These are phyloP conservation scores for Elgaria multicarinata DNA, from an alignment of 2,113 vertebrate species.

Conservation along the genomic window DNA sequence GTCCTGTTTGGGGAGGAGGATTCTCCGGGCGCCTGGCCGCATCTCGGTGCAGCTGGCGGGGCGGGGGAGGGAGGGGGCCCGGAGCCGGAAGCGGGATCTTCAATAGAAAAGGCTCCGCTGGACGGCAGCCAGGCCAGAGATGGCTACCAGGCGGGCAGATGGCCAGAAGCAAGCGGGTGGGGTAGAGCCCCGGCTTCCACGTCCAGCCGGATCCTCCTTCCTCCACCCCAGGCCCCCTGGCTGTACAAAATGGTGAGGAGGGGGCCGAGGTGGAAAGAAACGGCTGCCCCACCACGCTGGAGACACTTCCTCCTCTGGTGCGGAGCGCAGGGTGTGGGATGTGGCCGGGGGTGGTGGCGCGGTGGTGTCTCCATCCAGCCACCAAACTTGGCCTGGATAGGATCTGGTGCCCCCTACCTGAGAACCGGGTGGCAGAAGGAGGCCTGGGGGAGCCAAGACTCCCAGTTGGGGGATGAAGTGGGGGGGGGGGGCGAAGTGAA, in stretches of 20 bases:
- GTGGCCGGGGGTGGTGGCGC: too few species aligned
- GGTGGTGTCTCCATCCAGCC: background rate
- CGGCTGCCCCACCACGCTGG: background rate
- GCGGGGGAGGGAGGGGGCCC: background rate
- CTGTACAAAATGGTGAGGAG: background rate
- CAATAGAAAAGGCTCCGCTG: conserved; percentile 18
- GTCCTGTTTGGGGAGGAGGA: background rate
- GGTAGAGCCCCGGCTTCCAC: background rate
- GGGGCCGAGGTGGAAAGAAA: background rate
- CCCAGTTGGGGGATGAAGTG: background rate
- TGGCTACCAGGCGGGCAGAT: background rate
- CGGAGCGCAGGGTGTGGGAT: background rate
- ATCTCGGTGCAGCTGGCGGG: conserved; percentile 15
- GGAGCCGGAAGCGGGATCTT: conserved; percentile 13
- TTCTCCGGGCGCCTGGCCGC: background rate
- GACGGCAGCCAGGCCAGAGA: background rate
- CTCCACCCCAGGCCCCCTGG: too few species aligned
- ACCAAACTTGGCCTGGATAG: background rate
- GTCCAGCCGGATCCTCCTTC: background rate
- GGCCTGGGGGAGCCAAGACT: background rate
- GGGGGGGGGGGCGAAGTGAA: too few species aligned
- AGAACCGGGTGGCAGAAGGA: background rate
- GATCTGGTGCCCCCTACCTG: background rate
- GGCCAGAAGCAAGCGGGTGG: conserved; percentile 18
- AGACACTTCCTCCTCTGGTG: background rate